phyloP scores from a whole-genome alignment of 2,797 vertebrate genomes.

The Phoxinus dragarum region DNA sequence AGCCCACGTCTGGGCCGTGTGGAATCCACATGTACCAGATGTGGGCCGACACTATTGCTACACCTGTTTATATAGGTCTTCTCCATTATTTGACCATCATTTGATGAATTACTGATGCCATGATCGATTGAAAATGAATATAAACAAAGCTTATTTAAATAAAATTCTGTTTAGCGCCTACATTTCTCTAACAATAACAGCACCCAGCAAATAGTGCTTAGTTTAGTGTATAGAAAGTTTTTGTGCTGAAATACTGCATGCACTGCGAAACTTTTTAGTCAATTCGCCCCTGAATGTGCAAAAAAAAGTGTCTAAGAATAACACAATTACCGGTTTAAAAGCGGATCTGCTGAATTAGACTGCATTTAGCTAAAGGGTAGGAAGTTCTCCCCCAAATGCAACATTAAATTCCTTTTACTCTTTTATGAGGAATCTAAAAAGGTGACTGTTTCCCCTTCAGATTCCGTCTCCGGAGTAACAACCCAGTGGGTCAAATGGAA shows the following conservation, averaged over 20 bases:
- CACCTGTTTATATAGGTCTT: not conserved
- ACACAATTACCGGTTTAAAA: constrained; percentile 28
- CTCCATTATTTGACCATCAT: not conserved
- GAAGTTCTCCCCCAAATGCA: constrained; percentile 41
- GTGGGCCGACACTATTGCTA: not conserved
- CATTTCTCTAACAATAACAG: not conserved
- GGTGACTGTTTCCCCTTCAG: constrained; percentile 56
- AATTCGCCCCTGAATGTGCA: not conserved
- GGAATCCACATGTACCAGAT: too few species aligned
- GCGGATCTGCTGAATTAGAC: constrained; percentile 29
- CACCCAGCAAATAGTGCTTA: constrained; percentile 9
- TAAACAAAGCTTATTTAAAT: not conserved
- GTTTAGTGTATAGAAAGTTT: not conserved
- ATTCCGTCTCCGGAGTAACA: constrained; percentile 53
- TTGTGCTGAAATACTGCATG: constrained; percentile 12
- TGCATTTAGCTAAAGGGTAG: constrained; percentile 29
- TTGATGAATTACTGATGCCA: not conserved
- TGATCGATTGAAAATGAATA: not conserved
- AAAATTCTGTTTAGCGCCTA: not conserved
- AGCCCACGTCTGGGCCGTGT: too few species aligned
- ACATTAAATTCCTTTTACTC: constrained; percentile 53
- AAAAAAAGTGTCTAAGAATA: constrained; percentile 15
- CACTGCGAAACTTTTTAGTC: not conserved
- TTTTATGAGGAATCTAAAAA: constrained; percentile 55
- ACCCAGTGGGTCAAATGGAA: constrained; percentile 53